Base-by-base conservation (phyloP, 1,140 invertebrate species). In the Drosophila nannoptera region DNA sequence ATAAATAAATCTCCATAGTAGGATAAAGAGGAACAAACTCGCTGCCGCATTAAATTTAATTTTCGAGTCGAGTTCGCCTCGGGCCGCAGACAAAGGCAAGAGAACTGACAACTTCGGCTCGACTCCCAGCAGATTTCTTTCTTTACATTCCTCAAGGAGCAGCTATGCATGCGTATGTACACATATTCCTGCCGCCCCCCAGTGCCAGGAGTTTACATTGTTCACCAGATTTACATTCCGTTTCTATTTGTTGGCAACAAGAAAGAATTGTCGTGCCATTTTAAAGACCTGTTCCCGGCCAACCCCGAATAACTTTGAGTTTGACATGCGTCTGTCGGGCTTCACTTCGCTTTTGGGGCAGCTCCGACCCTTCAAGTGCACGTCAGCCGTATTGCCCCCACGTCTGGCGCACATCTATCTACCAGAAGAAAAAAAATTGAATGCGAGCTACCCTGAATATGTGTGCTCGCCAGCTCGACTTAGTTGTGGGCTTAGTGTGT, bases 151-250 rank as follows among this genome's bases (percentile, higher is more conserved):
- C 35, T 22, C n/a, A 9, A 32, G 22, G 12, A 43, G 11, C 14
- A 14, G n/a, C 9, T 48, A 11, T n/a, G 16, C 35, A 40, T 50
- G 9, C n/a, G 2, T 55, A 32, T 22, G 9, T 32, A 14, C 16
- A n/a, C 40, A 16, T 62, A 9, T 12, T 5, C 11, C 61, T 31
- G 53, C 2, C 58, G 8, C 55, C 38, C 58, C 60, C 50, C 52
- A 66, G 48, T 54, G 49, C 68, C 59, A 22, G 58, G 59, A 60
- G 69, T 71, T 71, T 71, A 67, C 63, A 67, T 67, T 71, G 69
- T 61, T 71, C 67, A 67, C 64, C 69, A 50, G 69, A 67, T 71
- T 71, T 68, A 61, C 69, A 71, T 43, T 14, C 40, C 56, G 67
- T 67, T 67, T 55, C 69, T 67, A 50, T 71, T 55, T 67, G 42